Percentiles rank a stretch among this genome's conserved stretches.
phyloP scores from a whole-genome alignment of 2,797 vertebrate genomes.

The Rachycentron canadum region DNA sequence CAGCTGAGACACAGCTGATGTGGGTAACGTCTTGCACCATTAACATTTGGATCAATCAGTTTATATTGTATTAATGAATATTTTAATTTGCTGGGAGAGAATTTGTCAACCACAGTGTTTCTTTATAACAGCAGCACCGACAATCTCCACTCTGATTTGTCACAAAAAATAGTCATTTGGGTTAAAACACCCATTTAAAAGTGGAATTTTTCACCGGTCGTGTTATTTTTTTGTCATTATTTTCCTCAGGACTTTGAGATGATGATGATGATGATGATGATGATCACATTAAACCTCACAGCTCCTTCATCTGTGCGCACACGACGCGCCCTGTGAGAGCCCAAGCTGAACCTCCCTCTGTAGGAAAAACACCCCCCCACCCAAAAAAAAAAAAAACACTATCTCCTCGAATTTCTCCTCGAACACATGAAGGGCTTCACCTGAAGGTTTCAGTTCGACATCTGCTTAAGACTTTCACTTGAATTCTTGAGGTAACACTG shows the following conservation, averaged over 20 bases:
- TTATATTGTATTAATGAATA: too few relatives aligned
- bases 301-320: constrained; percentile 34
- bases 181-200: neutral
- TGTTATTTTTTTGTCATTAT: neutral
- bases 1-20: neutral
- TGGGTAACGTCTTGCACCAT: neutral
- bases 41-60: neutral
- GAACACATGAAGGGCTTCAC: neutral
- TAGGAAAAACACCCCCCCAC: neutral
- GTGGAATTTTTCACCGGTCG: neutral
- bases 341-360: constrained; percentile 18
- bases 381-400: constrained; percentile 7
- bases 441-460: rapidly evolving
- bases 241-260: neutral
- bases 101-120: too few relatives aligned
- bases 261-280: neutral
- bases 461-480: neutral
- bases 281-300: constrained; percentile 12
- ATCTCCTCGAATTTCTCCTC: constrained; percentile 18
- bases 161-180: neutral
- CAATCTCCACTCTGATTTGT: neutral
- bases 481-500: rapidly evolving
- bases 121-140: constrained; percentile 14
- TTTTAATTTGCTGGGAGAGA: too few relatives aligned
- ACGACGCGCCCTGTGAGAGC: constrained; percentile 58